Evolutionary conservation across 1,140 invertebrate genomes (phyloP).

Genomic region (Eumeta japonica): DNA sequence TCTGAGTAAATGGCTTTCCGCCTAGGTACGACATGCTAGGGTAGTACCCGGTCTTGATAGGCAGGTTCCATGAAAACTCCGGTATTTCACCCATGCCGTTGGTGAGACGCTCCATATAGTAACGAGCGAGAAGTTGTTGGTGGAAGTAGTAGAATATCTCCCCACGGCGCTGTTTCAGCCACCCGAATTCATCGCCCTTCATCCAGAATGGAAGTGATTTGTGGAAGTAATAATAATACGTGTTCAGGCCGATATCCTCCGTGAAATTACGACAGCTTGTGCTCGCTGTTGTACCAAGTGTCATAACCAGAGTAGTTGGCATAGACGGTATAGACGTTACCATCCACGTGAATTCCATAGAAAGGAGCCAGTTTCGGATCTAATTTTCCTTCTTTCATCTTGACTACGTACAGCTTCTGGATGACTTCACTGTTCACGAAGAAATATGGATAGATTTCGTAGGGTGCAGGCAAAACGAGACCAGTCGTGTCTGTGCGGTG

Average conservation of each 20-base stretch:
- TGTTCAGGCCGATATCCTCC: slow-evolving; percentile 69
- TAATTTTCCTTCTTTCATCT: slow-evolving; percentile 55
- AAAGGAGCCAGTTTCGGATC: slow-evolving; percentile 23
- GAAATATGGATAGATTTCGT: slow-evolving; percentile 64
- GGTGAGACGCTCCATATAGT: slow-evolving; percentile 67
- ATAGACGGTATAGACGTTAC: slow-evolving; percentile 39
- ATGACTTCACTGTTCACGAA: slow-evolving; percentile 62
- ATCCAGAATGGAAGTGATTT: slow-evolving; percentile 62
- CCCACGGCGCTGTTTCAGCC: slow-evolving; percentile 59
- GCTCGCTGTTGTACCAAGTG: slow-evolving; percentile 55
- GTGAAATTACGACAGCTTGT: slow-evolving; percentile 69
- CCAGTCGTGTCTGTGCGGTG: slow-evolving; percentile 60
- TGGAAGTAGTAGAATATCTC: slow-evolving; percentile 64
- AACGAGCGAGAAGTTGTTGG: slow-evolving; percentile 65
- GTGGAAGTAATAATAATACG: slow-evolving; percentile 65
- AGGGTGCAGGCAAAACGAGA: slow-evolving; percentile 61
- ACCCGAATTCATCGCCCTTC: slow-evolving; percentile 40
- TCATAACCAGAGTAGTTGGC: slow-evolving; percentile 59
- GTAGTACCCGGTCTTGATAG: slow-evolving; percentile 60
- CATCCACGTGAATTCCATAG: slow-evolving; percentile 48
- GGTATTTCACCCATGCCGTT: slow-evolving; percentile 63
- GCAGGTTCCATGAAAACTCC: slow-evolving; percentile 58
- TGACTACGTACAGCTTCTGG: slow-evolving; percentile 57
- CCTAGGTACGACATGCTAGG: slow-evolving; percentile 39
- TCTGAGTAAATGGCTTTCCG: slow-evolving; percentile 28